Conservation (phyloP, 2,113 vertebrate species). For the Nymphicus hollandicus region DNA sequence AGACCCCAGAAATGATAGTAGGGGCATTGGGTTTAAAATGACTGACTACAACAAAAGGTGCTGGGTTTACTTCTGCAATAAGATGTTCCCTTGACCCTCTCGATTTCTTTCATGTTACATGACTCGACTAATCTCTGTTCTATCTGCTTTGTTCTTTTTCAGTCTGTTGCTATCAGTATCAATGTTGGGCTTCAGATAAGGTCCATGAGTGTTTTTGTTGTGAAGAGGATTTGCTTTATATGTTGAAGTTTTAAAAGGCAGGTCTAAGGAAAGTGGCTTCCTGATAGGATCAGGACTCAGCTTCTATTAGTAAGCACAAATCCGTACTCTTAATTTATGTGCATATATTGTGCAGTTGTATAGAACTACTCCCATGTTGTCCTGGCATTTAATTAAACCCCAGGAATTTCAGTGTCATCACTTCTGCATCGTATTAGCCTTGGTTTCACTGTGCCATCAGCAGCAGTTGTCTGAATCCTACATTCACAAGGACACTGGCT, state of each 20-base stretch:
- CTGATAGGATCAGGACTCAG: background rate
- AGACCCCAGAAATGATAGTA: background rate
- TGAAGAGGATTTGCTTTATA: background rate
- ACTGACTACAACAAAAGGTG: background rate
- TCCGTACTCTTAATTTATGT: background rate
- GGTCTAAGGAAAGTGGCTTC: background rate
- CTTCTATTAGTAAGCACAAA: background rate
- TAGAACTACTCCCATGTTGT: background rate
- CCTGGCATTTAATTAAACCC: background rate
- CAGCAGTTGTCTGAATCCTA: background rate
- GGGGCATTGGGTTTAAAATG: background rate
- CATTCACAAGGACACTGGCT: background rate
- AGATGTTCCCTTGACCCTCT: background rate
- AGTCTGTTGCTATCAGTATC: background rate
- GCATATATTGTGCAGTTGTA: background rate
- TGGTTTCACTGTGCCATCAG: background rate
- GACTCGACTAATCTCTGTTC: background rate
- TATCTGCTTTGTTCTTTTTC: background rate
- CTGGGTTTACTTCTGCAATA: background rate
- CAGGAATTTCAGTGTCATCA: background rate
- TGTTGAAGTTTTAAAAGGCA: background rate
- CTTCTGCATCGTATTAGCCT: background rate
- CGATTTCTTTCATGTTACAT: fast-evolving
- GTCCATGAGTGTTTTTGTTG: background rate
- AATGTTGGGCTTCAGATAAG: background rate